Conservation (phyloP, 2,888 invertebrate species). For the Agrotis clavis region DNA sequence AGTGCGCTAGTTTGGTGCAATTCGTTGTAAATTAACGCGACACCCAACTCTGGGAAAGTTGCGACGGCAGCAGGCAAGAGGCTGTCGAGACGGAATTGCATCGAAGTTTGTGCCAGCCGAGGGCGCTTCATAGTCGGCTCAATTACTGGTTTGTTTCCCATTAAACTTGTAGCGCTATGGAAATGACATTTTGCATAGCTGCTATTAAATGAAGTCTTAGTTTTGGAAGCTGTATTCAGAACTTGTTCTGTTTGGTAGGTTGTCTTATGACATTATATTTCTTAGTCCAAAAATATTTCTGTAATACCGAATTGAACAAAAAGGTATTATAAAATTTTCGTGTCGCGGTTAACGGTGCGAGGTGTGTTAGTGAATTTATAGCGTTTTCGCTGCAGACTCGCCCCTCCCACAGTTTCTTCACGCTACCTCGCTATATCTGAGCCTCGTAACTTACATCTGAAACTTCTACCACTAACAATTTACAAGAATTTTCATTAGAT, state of each 20-base stretch:
- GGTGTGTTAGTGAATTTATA: slow-evolving; percentile 77
- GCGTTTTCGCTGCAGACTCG: slow-evolving; percentile 70
- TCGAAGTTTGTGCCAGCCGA: slow-evolving; percentile 64
- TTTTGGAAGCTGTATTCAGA: slow-evolving; percentile 7
- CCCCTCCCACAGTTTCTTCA: slow-evolving; percentile 63
- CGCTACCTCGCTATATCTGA: slow-evolving; percentile 68
- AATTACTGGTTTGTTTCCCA: slow-evolving; percentile 74
- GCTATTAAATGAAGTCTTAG: slow-evolving; percentile 21
- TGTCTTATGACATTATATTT: neutral
- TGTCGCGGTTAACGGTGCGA: slow-evolving; percentile 62
- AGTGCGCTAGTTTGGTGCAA: slow-evolving; percentile 56
- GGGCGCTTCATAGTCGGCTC: slow-evolving; percentile 63
- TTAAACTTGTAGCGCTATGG: slow-evolving; percentile 66
- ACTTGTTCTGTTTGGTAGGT: neutral
- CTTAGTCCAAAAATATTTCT: neutral
- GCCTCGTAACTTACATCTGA: slow-evolving; percentile 70
- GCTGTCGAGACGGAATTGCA: slow-evolving; percentile 64
- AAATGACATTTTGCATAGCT: slow-evolving; percentile 47
- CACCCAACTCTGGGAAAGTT: slow-evolving; percentile 57
- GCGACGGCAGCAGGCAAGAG: slow-evolving; percentile 51
- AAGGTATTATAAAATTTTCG: slow-evolving; percentile 61
- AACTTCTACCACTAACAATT: slow-evolving; percentile 60
- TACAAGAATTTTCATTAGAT: slow-evolving; percentile 49
- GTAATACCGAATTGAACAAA: slow-evolving; percentile 23
- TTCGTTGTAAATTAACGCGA: slow-evolving; percentile 59